phyloP scores from a whole-genome alignment of 1,140 invertebrate species.

The Drosophila persimilis region DNA sequence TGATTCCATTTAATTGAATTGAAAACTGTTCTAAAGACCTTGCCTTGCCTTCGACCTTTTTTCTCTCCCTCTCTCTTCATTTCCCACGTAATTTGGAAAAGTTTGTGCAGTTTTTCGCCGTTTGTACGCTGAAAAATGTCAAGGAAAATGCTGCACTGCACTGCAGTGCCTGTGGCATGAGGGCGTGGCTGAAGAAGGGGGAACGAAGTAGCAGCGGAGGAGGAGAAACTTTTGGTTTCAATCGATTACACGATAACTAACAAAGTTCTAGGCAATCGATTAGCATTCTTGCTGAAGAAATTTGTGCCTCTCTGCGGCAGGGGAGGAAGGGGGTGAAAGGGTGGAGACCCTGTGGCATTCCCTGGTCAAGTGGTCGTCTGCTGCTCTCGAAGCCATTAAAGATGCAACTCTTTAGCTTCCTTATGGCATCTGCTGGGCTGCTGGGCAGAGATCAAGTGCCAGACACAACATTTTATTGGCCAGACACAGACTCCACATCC shows the following conservation, averaged over 20 bases:
- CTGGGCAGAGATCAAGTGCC: slow-evolving; percentile 51
- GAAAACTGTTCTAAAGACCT: slow-evolving; percentile 17
- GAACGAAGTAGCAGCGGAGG: too few relatives aligned
- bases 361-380: slow-evolving; percentile 26
- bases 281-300: slow-evolving; percentile 6
- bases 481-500: slow-evolving; percentile 17
- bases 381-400: slow-evolving; percentile 49
- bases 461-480: slow-evolving; percentile 41
- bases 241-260: slow-evolving; percentile 45
- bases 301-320: background rate
- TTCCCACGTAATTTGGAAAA: slow-evolving; percentile 21
- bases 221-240: slow-evolving; percentile 1
- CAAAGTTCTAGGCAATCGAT: slow-evolving; percentile 22
- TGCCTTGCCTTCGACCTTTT: slow-evolving; percentile 1
- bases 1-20: slow-evolving; percentile 42
- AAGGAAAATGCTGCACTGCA: slow-evolving; percentile 36
- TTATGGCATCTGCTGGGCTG: slow-evolving; percentile 32
- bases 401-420: slow-evolving; percentile 42
- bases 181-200: background rate
- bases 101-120: slow-evolving; percentile 14
- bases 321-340: background rate
- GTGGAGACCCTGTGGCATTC: background rate
- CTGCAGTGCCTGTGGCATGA: slow-evolving; percentile 14
- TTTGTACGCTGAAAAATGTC: slow-evolving; percentile 31
- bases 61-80: slow-evolving; percentile 1